Evolutionary conservation across 2,797 vertebrate genomes (phyloP).

Genomic region (Onychomys torridus): DNA sequence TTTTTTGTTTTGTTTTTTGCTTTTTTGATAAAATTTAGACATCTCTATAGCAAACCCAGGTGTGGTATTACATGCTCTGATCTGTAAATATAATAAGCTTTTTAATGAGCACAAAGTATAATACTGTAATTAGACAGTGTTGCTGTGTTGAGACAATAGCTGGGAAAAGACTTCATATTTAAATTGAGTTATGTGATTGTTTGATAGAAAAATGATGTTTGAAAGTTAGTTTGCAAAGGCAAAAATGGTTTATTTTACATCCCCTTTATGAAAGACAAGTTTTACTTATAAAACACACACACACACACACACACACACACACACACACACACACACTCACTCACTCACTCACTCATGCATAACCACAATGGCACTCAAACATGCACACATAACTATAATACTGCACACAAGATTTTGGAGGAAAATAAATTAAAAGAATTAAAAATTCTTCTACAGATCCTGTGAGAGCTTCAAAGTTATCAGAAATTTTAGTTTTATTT

Average conservation of each 20-base stretch:
- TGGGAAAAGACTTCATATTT: conserved; percentile 40
- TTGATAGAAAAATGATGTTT: conserved; percentile 15
- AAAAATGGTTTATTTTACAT: conserved; percentile 29
- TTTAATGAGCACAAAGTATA: conserved; percentile 57
- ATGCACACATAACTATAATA: background rate
- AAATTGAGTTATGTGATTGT: conserved; percentile 25
- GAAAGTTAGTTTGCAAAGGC: conserved; percentile 36
- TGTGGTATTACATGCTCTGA: conserved; percentile 62
- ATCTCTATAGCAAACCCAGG: conserved; percentile 82
- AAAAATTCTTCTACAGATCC: background rate
- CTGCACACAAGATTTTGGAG: background rate
- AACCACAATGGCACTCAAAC: background rate
- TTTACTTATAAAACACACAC: background rate
- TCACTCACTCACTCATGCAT: background rate
- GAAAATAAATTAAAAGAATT: background rate
- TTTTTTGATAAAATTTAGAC: conserved; percentile 73
- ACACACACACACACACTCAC: background rate
- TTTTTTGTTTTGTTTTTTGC: conserved; percentile 58
- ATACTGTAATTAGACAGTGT: conserved; percentile 59
- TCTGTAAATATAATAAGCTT: conserved; percentile 63
- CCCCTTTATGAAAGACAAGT: background rate
- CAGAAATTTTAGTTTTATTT: background rate
- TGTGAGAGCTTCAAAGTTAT: background rate
- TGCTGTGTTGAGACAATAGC: conserved; percentile 57
- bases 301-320: background rate